phyloP scores from a whole-genome alignment of 2,797 vertebrate species.

The Knipowitschia caucasica region DNA sequence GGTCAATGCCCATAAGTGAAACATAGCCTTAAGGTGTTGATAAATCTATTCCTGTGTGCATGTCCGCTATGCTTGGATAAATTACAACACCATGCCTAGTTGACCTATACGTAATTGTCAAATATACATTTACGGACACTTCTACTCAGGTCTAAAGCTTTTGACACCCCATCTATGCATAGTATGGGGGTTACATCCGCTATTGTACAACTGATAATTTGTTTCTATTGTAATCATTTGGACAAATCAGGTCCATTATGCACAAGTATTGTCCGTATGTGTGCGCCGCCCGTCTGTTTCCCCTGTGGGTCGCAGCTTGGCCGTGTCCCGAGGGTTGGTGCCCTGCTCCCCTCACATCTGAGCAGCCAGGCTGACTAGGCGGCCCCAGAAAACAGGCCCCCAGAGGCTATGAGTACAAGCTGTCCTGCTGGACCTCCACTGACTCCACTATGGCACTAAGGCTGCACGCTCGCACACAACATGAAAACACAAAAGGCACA shows the following conservation, averaged over 20 bases:
- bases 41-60: conserved; percentile 3
- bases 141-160: conserved; percentile 29
- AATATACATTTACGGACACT: conserved; percentile 1
- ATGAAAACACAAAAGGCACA: conserved; percentile 33
- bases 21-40: conserved; percentile 7
- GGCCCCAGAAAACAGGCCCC: conserved; percentile 68
- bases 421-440: conserved; percentile 73
- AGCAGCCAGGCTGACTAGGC: conserved; percentile 77
- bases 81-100: background rate
- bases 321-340: conserved; percentile 72
- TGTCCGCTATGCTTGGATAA: background rate
- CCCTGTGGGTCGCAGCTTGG: conserved; percentile 74
- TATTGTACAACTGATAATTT: conserved; percentile 8
- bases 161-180: conserved; percentile 16
- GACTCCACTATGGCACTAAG: conserved; percentile 49
- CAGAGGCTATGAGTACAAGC: conserved; percentile 73
- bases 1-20: conserved; percentile 1
- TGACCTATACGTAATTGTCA: background rate
- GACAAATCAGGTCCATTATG: conserved; percentile 37
- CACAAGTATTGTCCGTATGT: conserved; percentile 39
- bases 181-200: conserved; percentile 7
- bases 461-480: conserved; percentile 39
- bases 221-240: conserved; percentile 18
- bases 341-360: conserved; percentile 76
- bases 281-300: conserved; percentile 73